These are phyloP conservation scores for Rhynchonycteris naso DNA, from an alignment of 2,797 vertebrate species.

Conservation along the genomic window DNA sequence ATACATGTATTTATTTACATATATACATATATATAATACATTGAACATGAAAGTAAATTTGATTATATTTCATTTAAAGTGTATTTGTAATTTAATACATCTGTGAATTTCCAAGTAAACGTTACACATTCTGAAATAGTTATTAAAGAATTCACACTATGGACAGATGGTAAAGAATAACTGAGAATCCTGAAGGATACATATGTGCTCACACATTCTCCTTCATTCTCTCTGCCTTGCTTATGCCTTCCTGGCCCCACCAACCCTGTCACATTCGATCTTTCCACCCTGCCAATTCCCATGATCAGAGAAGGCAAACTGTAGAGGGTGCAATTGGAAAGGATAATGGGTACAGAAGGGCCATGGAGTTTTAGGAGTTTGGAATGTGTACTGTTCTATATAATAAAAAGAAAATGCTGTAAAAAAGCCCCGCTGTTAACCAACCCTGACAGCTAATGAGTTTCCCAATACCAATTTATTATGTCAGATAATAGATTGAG, in stretches of 20 bases:
- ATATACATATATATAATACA: slow-evolving; percentile 80
- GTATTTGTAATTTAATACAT: slow-evolving; percentile 81
- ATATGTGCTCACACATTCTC: slow-evolving; percentile 79
- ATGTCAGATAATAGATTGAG: slow-evolving; percentile 10
- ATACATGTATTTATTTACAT: slow-evolving; percentile 82
- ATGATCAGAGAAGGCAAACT: slow-evolving; percentile 73
- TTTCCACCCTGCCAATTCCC: slow-evolving; percentile 76
- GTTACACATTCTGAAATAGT: slow-evolving; percentile 81
- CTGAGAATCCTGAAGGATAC: slow-evolving; percentile 81
- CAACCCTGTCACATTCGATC: slow-evolving; percentile 77
- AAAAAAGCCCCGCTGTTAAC: slow-evolving; percentile 32
- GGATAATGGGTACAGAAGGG: slow-evolving; percentile 69
- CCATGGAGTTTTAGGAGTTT: background rate
- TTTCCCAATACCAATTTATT: background rate
- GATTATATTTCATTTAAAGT: slow-evolving; percentile 80
- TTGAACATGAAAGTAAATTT: slow-evolving; percentile 80
- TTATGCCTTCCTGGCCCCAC: slow-evolving; percentile 80
- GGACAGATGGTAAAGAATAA: slow-evolving; percentile 83
- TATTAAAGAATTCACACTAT: slow-evolving; percentile 82
- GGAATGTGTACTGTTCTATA: slow-evolving; percentile 5
- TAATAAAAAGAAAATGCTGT: slow-evolving; percentile 5
- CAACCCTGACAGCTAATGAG: slow-evolving; percentile 38
- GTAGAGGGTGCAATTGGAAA: slow-evolving; percentile 67
- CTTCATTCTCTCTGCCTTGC: slow-evolving; percentile 75
- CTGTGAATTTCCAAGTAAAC: slow-evolving; percentile 79